These are phyloP conservation scores for Gasterosteus nipponicus DNA, from an alignment of 2,113 vertebrate genomes.

Conservation along the genomic window DNA sequence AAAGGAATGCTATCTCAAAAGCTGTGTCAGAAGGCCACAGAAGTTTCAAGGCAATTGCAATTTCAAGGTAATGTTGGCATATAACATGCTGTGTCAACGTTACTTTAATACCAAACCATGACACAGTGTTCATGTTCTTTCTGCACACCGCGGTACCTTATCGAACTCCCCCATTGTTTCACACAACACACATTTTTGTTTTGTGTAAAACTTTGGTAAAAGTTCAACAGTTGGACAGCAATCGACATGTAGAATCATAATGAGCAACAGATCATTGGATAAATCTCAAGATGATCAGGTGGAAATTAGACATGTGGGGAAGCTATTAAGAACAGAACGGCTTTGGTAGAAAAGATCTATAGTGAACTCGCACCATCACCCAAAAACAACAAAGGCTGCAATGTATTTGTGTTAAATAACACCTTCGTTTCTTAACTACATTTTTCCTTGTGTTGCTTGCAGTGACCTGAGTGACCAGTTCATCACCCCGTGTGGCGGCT, in stretches of 20 bases:
- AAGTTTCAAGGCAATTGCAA: constrained; percentile 89
- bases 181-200: not conserved
- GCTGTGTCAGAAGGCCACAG: constrained; percentile 89
- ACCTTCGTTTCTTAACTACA: not conserved
- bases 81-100: not conserved
- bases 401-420: not conserved
- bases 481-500: constrained; percentile 90
- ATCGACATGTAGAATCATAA: too few species aligned
- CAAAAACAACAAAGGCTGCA: not conserved
- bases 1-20: constrained; percentile 87
- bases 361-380: not conserved
- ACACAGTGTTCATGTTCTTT: not conserved
- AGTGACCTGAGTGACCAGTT: constrained; percentile 87
- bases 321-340: not conserved
- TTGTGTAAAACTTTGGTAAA: not conserved
- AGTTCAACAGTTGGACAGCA: not conserved
- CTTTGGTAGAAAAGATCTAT: not conserved
- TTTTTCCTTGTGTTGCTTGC: constrained; percentile 40
- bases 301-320: not conserved
- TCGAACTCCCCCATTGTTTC: not conserved
- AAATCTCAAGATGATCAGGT: not conserved
- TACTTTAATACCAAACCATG: not conserved
- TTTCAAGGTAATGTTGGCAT: constrained; percentile 81
- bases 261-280: not conserved
- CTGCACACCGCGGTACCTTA: not conserved